Evolutionary conservation across 2,888 invertebrate species (phyloP).

Genomic region (Napeogenes inachia): DNA sequence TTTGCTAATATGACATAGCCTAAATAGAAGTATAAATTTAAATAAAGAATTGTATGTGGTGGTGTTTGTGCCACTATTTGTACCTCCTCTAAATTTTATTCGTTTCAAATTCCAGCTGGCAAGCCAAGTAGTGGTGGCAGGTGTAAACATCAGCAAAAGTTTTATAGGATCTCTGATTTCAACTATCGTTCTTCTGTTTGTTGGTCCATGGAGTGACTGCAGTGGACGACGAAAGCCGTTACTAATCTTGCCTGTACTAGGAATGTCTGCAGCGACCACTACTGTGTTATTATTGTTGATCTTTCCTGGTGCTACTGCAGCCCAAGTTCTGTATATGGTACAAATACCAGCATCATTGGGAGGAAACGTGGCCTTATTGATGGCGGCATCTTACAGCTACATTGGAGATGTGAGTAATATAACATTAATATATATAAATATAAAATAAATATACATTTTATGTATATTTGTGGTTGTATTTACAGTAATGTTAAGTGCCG

Average conservation of each 20-base stretch:
- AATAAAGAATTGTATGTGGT: too few species aligned
- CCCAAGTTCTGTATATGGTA: slow-evolving; percentile 63
- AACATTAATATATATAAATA: too few species aligned
- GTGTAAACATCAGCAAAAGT: slow-evolving; percentile 80
- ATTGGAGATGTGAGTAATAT: slow-evolving; percentile 83
- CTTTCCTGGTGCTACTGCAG: slow-evolving; percentile 64
- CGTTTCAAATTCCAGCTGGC: slow-evolving; percentile 48
- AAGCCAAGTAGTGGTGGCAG: slow-evolving; percentile 79
- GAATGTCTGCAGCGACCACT: slow-evolving; percentile 72
- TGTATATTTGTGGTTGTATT: too few species aligned
- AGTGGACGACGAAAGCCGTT: slow-evolving; percentile 77
- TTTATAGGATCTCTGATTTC: slow-evolving; percentile 76
- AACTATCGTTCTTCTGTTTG: slow-evolving; percentile 76
- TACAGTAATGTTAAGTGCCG: too few species aligned
- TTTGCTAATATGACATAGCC: too few species aligned
- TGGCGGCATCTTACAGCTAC: slow-evolving; percentile 87
- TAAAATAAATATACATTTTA: too few species aligned
- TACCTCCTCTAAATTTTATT: neutral
- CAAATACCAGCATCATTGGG: slow-evolving; percentile 82
- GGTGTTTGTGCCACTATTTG: too few species aligned
- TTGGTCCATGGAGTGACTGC: slow-evolving; percentile 81
- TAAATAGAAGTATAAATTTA: too few species aligned
- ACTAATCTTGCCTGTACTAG: slow-evolving; percentile 74
- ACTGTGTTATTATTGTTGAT: slow-evolving; percentile 63
- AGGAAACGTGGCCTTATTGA: slow-evolving; percentile 82